Conservation (phyloP, 2,797 vertebrate genomes). For the Myotis pilosus region DNA sequence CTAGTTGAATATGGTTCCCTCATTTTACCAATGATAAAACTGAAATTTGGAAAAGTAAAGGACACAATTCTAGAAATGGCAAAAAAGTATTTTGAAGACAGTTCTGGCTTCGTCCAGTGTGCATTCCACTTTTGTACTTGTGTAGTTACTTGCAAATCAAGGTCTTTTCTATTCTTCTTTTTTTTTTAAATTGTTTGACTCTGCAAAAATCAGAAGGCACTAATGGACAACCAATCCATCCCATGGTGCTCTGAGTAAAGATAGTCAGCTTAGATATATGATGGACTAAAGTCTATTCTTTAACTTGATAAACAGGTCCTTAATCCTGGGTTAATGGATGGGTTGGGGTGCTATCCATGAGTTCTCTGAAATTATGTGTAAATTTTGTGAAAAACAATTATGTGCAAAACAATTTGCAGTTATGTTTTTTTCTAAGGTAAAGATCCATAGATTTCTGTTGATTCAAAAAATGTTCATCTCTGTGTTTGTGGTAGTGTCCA, state of each 20-base stretch:
- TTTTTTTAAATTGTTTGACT: constrained; percentile 71
- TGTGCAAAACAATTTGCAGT: not conserved
- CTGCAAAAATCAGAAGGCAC: constrained; percentile 76
- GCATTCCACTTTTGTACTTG: not conserved
- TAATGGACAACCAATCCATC: constrained; percentile 64
- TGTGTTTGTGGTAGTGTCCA: not conserved
- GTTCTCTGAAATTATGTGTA: constrained; percentile 40
- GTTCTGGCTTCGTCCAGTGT: not conserved
- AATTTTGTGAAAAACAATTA: not conserved
- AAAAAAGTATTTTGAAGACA: not conserved
- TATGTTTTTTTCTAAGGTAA: constrained; percentile 29
- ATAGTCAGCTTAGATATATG: constrained; percentile 73
- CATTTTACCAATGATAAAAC: constrained; percentile 15
- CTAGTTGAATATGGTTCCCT: not conserved
- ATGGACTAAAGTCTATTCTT: constrained; percentile 51
- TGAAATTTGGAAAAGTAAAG: constrained; percentile 1
- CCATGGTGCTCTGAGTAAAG: constrained; percentile 74
- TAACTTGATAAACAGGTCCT: not conserved
- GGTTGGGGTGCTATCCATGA: not conserved
- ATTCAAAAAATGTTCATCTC: not conserved
- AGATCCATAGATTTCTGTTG: not conserved
- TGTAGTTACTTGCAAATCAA: not conserved
- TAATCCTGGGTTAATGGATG: not conserved
- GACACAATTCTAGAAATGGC: constrained; percentile 5
- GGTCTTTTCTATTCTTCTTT: not conserved